phyloP scores from a whole-genome alignment of 2,797 vertebrate genomes.

The Gymnopithys bicolor region DNA sequence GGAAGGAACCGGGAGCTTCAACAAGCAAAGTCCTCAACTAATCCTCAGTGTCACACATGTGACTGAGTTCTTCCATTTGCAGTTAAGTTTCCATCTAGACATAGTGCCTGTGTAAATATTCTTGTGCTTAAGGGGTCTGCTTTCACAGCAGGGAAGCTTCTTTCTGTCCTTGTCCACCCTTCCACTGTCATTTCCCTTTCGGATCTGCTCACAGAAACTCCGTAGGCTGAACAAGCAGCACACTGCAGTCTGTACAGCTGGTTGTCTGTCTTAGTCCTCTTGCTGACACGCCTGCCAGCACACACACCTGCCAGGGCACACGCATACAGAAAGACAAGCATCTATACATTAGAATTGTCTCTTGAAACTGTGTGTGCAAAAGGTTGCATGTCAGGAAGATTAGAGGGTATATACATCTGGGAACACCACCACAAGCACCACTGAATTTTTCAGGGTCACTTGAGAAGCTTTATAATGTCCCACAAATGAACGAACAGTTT shows the following conservation, averaged over 20 bases:
- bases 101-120: neutral
- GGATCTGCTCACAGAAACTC: neutral
- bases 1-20: neutral
- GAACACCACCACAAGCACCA: neutral
- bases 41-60: accelerated
- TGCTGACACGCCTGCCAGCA: neutral
- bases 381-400: neutral
- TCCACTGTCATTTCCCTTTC: neutral
- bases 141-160: neutral
- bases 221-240: neutral
- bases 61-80: neutral
- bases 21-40: neutral
- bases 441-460: neutral
- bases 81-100: neutral
- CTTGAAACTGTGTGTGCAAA: neutral
- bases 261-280: neutral
- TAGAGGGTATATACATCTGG: neutral
- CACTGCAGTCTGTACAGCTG: neutral
- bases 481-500: neutral
- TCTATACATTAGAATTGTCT: neutral
- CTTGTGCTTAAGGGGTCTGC: neutral
- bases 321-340: neutral
- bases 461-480: neutral
- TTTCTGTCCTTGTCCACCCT: neutral
- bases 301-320: neutral